These are phyloP conservation scores for Chlorospingus semifuscus DNA, from an alignment of 2,797 vertebrate genomes.

Conservation along the genomic window DNA sequence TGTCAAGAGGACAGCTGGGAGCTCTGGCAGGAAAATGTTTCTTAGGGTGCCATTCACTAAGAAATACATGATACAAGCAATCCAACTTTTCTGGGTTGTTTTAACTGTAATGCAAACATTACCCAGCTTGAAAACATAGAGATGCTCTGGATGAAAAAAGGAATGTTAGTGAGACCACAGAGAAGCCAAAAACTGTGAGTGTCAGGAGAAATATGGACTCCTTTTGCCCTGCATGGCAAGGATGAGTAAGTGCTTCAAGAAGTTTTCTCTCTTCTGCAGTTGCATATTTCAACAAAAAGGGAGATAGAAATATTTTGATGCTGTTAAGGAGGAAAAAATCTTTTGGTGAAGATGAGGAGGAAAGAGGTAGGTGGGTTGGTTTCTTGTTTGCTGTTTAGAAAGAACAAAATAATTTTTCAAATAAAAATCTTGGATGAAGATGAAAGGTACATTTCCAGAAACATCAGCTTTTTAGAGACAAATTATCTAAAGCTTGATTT, in stretches of 20 bases:
- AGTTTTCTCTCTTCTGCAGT: background rate
- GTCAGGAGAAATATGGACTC: background rate
- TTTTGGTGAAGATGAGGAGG: background rate
- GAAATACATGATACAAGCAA: background rate
- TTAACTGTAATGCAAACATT: background rate
- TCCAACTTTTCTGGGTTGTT: background rate
- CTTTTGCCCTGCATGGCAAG: background rate
- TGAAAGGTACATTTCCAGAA: background rate
- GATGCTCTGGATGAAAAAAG: background rate
- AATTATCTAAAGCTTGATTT: background rate
- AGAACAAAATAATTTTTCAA: background rate
- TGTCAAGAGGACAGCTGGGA: constrained; percentile 62
- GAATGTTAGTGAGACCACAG: background rate
- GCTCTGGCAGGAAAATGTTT: constrained; percentile 18
- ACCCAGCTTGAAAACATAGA: background rate
- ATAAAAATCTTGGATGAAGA: background rate
- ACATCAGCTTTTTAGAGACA: background rate
- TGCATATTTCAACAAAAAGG: background rate
- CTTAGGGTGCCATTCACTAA: constrained; percentile 18
- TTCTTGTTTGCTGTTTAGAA: background rate
- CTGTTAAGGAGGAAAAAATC: background rate
- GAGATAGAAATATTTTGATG: background rate
- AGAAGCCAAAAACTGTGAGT: background rate
- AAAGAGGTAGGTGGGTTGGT: background rate
- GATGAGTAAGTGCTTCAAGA: background rate